These are phyloP conservation scores for Helicoverpa armigera DNA, from an alignment of 1,140 invertebrate species.

Conservation along the genomic window DNA sequence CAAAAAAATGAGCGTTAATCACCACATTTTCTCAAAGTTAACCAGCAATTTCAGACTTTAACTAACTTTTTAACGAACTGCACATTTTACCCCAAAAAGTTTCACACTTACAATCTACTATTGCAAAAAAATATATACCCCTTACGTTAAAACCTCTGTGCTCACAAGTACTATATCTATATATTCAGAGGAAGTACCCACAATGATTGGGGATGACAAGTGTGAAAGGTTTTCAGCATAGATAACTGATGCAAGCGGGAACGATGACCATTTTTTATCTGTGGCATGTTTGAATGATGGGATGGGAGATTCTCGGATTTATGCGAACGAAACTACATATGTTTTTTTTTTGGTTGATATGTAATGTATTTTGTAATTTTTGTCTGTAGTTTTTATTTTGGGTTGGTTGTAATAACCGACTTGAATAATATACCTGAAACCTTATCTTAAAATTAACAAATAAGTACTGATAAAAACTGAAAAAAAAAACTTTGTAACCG, in stretches of 20 bases:
- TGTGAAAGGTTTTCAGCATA: conserved; percentile 14
- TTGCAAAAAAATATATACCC: no score
- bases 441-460: no score
- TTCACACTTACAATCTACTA: no score
- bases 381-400: neutral
- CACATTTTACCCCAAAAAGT: no score
- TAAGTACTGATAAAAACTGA: no score
- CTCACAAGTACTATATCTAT: neutral
- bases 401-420: neutral
- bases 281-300: conserved; percentile 8
- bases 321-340: neutral
- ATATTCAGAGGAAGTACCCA: neutral
- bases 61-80: no score
- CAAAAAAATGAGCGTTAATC: no score
- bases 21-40: no score
- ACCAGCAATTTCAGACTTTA: no score
- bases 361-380: no score
- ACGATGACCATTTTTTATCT: conserved; percentile 1
- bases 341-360: neutral
- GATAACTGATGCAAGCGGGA: conserved; percentile 3
- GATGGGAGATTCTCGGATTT: neutral
- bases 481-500: no score
- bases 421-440: no score
- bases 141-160: neutral
- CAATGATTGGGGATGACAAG: conserved; percentile 13